Percentiles rank a stretch among this genome's conserved stretches.
phyloP scores from a whole-genome alignment of 2,113 vertebrate species.

The Neodontobutis hainanensis region DNA sequence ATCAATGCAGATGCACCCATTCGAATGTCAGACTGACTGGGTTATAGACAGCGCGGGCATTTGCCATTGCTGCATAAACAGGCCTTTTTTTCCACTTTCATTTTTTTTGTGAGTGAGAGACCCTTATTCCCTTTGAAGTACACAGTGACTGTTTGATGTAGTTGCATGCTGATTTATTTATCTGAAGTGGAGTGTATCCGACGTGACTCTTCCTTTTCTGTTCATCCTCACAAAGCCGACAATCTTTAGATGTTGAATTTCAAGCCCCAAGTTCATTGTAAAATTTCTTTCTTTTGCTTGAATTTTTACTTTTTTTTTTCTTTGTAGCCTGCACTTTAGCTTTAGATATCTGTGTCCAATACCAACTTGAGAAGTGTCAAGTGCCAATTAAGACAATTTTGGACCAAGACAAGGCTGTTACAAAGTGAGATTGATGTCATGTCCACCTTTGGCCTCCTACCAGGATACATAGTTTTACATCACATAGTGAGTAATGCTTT shows the following conservation, averaged over 20 bases:
- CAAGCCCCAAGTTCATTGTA: background rate
- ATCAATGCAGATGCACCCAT: slow-evolving; percentile 52
- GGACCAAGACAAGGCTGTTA: no score
- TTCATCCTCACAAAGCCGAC: slow-evolving; percentile 33
- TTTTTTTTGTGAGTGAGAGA: slow-evolving; percentile 49
- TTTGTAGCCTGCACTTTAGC: no score
- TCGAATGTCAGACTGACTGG: slow-evolving; percentile 47
- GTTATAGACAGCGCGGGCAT: slow-evolving; percentile 20
- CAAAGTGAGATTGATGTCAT: no score
- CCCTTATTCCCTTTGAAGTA: slow-evolving; percentile 73
- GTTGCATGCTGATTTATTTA: slow-evolving; percentile 78
- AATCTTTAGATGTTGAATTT: background rate
- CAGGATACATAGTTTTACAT: no score
- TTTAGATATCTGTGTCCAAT: no score
- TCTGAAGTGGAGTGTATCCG: slow-evolving; percentile 54
- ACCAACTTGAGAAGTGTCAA: no score
- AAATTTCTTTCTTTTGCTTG: no score
- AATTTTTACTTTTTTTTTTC: no score
- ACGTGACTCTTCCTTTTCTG: slow-evolving; percentile 44
- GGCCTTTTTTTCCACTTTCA: slow-evolving; percentile 46
- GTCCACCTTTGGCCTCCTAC: no score
- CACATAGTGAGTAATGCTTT: no score
- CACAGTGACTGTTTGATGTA: slow-evolving; percentile 77
- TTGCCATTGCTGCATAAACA: slow-evolving; percentile 27
- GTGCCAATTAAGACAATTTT: no score